phyloP scores from a whole-genome alignment of 2,888 invertebrate species.

The Mythimna lalbum region DNA sequence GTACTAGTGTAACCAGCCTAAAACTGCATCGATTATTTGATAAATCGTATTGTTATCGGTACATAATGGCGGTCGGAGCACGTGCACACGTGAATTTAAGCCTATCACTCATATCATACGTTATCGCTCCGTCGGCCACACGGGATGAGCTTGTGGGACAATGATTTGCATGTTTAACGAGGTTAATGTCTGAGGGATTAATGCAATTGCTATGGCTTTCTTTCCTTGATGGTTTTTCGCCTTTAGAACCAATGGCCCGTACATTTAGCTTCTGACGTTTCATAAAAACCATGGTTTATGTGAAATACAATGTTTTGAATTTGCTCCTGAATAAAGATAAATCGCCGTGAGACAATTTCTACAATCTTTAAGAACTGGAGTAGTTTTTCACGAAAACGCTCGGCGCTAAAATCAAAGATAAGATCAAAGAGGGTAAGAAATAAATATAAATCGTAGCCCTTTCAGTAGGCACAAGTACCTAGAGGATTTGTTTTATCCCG shows the following conservation, averaged over 20 bases:
- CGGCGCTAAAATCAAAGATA: slow-evolving; percentile 28
- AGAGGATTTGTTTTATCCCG: slow-evolving; percentile 33
- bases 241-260: too few relatives aligned
- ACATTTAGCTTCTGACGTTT: too few relatives aligned
- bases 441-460: slow-evolving; percentile 46
- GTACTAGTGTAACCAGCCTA: slow-evolving; percentile 58
- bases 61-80: slow-evolving; percentile 70
- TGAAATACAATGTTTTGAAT: too few relatives aligned
- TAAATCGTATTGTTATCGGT: slow-evolving; percentile 80
- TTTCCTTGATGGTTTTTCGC: too few relatives aligned
- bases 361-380: neutral
- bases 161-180: slow-evolving; percentile 2
- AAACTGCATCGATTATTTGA: slow-evolving; percentile 85
- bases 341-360: neutral
- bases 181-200: neutral
- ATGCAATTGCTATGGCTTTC: neutral
- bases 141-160: slow-evolving; percentile 30
- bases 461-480: slow-evolving; percentile 33
- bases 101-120: slow-evolving; percentile 62
- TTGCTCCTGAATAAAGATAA: neutral
- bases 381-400: slow-evolving; percentile 18
- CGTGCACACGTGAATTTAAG: slow-evolving; percentile 72
- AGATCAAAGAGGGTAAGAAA: slow-evolving; percentile 46
- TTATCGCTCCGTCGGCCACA: slow-evolving; percentile 56
- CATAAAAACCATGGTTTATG: too few relatives aligned